A percentile compares a stretch with the other conserved stretches of the same genome.
Conservation (phyloP, 1,140 invertebrate species). For the Heliconius himera region DNA sequence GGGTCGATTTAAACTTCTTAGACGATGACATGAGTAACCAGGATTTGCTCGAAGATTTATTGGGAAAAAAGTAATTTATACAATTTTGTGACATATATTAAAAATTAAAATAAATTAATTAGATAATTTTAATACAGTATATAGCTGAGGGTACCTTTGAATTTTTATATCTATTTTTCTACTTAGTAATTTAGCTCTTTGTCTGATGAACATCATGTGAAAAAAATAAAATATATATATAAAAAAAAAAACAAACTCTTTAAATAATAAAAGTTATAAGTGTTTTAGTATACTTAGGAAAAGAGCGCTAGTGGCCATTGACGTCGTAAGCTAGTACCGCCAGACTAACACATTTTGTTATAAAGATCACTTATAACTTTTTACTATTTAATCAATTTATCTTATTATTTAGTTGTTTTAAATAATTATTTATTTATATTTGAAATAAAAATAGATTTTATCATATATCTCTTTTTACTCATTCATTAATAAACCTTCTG, state of each 20-base stretch:
- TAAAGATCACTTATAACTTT: neutral
- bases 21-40: constrained; percentile 71
- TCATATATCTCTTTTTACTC: neutral
- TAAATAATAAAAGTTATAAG: neutral
- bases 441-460: neutral
- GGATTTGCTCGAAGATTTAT: constrained; percentile 67
- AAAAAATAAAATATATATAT: neutral
- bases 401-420: neutral
- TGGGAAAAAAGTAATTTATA: constrained; percentile 59
- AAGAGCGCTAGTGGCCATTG: neutral
- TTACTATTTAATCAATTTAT: neutral
- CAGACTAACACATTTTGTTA: neutral
- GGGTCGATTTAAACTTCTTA: constrained; percentile 55
- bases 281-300: neutral
- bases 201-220: neutral
- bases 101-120: neutral
- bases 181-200: neutral
- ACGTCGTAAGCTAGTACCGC: neutral
- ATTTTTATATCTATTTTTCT: constrained; percentile 11
- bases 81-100: neutral
- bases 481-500: no score
- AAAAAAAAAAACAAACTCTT: neutral
- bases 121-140: neutral
- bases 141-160: neutral
- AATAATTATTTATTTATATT: constrained; percentile 8